A percentile compares a stretch with the other conserved stretches of the same genome.
phyloP scores from a whole-genome alignment of 2,888 invertebrate species.

The Hirtodrosophila confusa region DNA sequence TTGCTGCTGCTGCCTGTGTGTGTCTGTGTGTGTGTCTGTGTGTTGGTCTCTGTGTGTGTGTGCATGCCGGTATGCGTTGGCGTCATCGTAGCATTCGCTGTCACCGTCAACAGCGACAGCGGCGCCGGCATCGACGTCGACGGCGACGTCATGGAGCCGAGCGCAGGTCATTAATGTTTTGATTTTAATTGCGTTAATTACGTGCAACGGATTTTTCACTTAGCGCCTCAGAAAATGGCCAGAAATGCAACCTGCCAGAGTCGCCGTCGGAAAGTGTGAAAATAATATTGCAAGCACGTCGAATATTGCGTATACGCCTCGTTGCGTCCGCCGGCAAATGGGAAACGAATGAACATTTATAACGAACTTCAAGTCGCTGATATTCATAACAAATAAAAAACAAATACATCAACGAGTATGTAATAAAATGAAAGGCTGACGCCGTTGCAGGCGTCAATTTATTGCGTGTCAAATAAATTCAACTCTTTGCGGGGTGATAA shows the following conservation, averaged over 20 bases:
- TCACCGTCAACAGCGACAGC: constrained; percentile 16
- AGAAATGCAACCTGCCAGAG: constrained; percentile 22
- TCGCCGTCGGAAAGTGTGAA: constrained; percentile 48
- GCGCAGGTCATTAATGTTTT: constrained; percentile 83
- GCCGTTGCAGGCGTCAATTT: constrained; percentile 49
- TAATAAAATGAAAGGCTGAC: constrained; percentile 22
- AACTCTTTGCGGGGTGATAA: constrained; percentile 59
- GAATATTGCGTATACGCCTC: constrained; percentile 27
- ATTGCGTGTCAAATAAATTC: constrained; percentile 70
- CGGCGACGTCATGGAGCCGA: constrained; percentile 50
- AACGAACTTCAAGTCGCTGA: neutral
- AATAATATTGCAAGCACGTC: neutral
- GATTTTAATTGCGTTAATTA: constrained; percentile 84
- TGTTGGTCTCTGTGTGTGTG: constrained; percentile 12
- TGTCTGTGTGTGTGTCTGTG: constrained; percentile 6
- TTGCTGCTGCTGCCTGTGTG: constrained; percentile 12
- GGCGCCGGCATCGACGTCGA: constrained; percentile 34
- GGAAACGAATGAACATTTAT: too few species aligned
- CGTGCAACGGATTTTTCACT: constrained; percentile 82
- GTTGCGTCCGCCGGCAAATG: neutral
- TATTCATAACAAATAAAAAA: neutral
- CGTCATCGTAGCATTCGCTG: constrained; percentile 21
- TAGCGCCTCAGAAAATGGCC: constrained; percentile 37
- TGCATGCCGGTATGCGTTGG: constrained; percentile 26
- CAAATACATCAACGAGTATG: constrained; percentile 1